These are phyloP conservation scores for Pomatostomus ruficeps DNA, from an alignment of 2,113 vertebrate species.

Conservation along the genomic window DNA sequence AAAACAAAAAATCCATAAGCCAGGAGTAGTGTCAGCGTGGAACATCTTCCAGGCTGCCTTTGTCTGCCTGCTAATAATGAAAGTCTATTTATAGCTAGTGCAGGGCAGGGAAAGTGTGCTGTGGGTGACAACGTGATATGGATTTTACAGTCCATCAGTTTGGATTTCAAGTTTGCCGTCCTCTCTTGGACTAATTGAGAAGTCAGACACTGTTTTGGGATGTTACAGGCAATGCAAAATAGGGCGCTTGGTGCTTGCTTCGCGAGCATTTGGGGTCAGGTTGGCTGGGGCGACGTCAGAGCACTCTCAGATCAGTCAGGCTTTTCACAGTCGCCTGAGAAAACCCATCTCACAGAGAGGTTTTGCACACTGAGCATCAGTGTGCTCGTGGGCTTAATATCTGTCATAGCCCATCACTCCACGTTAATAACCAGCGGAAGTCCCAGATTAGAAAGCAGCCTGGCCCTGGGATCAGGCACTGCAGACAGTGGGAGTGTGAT, in stretches of 20 bases:
- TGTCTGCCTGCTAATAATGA: conserved; percentile 62
- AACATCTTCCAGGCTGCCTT: conserved; percentile 55
- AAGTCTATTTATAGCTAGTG: conserved; percentile 57
- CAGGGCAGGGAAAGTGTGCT: conserved; percentile 44
- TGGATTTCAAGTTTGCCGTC: conserved; percentile 31
- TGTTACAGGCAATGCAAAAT: conserved; percentile 31
- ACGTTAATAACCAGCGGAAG: not conserved
- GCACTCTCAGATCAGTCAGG: not conserved
- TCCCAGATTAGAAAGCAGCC: not conserved
- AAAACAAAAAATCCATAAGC: conserved; percentile 50
- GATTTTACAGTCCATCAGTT: conserved; percentile 61
- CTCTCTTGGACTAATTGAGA: not conserved
- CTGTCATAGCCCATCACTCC: not conserved
- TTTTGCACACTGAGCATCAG: not conserved
- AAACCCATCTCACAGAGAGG: not conserved
- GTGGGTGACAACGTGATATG: conserved; percentile 47
- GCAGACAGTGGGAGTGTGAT: not conserved
- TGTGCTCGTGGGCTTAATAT: not conserved
- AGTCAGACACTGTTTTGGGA: conserved; percentile 36
- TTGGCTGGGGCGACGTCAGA: not conserved
- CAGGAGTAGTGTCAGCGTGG: not conserved
- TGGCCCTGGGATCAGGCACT: not conserved
- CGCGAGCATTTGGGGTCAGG: conserved; percentile 16
- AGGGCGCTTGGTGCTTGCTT: not conserved
- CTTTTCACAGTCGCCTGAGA: conserved; percentile 29